These are phyloP conservation scores for Theodoxus fluviatilis DNA, from an alignment of 2,888 invertebrate species.

Conservation along the genomic window DNA sequence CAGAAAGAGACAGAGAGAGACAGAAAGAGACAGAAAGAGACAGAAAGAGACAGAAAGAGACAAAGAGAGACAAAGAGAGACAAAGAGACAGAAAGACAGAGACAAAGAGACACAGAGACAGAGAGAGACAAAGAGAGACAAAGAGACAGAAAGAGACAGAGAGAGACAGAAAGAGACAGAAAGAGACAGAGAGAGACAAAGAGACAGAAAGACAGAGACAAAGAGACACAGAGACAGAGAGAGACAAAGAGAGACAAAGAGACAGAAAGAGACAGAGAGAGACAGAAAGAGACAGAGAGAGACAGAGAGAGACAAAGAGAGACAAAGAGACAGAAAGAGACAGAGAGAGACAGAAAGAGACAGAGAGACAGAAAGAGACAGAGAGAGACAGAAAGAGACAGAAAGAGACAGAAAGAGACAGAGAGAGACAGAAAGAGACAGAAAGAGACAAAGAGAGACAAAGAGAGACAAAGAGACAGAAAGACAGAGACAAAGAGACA, in stretches of 20 bases:
- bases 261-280: not conserved
- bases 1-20: not conserved
- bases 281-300: not conserved
- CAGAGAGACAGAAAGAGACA: too few relatives aligned
- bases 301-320: not conserved
- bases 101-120: not conserved
- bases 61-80: not conserved
- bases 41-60: not conserved
- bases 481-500: not conserved
- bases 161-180: too few relatives aligned
- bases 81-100: constrained; percentile 8
- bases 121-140: not conserved
- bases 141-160: too few relatives aligned
- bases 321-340: too few relatives aligned
- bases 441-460: not conserved
- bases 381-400: too few relatives aligned
- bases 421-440: not conserved
- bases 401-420: too few relatives aligned
- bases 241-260: not conserved
- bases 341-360: too few relatives aligned
- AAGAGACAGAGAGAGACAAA: not conserved
- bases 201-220: not conserved
- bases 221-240: not conserved
- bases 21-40: not conserved
- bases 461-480: not conserved